A percentile compares a stretch with the other conserved stretches of the same genome.
These are phyloP conservation scores for Podiceps cristatus DNA, from an alignment of 2,113 vertebrate species.

Conservation along the genomic window DNA sequence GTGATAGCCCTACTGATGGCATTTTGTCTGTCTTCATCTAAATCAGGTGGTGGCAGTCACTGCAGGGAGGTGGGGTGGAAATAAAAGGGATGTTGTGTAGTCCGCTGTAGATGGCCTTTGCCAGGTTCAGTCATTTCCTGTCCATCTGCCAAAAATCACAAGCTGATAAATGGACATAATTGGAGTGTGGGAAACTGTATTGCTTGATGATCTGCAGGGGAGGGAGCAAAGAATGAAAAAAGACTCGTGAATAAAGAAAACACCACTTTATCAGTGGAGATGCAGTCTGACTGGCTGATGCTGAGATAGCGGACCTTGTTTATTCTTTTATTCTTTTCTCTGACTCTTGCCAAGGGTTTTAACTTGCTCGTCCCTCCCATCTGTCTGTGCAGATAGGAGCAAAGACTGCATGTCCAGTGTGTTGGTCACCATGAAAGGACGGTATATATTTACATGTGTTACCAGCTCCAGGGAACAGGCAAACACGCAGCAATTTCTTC, in stretches of 20 bases:
- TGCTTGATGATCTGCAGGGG: conserved; percentile 71
- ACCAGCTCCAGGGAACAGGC: neutral
- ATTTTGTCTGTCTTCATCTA: conserved; percentile 68
- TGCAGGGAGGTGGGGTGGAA: conserved; percentile 58
- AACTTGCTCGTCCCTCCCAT: neutral
- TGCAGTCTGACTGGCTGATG: conserved; percentile 2
- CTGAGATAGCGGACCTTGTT: neutral
- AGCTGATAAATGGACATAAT: conserved; percentile 77
- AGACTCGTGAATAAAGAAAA: conserved; percentile 44
- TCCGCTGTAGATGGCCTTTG: conserved; percentile 69
- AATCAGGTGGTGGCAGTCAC: conserved; percentile 53
- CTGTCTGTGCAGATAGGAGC: neutral
- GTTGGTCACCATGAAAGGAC: neutral
- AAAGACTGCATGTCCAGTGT: neutral
- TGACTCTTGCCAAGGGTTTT: neutral
- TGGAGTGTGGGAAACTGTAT: conserved; percentile 84
- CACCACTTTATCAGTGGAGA: neutral
- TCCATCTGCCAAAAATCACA: conserved; percentile 90
- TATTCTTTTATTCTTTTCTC: neutral
- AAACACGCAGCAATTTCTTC: neutral
- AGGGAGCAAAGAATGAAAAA: conserved; percentile 66
- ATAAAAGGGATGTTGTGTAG: conserved; percentile 69
- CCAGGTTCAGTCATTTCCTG: conserved; percentile 88
- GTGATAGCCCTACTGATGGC: conserved; percentile 58
- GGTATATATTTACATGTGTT: neutral